phyloP scores from a whole-genome alignment of 2,797 vertebrate species.

The Halcyon chelicuti region DNA sequence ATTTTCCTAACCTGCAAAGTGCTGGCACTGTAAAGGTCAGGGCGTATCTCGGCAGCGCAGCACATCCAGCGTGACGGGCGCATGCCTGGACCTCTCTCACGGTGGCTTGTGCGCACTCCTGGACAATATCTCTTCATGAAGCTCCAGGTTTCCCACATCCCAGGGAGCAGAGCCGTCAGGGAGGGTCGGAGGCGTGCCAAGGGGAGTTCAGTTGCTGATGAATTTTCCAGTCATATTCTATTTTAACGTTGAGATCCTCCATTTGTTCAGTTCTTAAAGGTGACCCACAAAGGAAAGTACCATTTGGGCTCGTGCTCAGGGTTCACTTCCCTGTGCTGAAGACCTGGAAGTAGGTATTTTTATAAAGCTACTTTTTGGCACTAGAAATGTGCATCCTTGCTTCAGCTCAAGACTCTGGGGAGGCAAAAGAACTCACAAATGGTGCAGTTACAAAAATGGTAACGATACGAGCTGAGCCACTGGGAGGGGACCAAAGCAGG shows the following conservation, averaged over 20 bases:
- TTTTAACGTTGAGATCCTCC: slow-evolving; percentile 50
- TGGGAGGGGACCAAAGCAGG: neutral
- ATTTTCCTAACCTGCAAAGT: neutral
- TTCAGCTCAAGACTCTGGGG: neutral
- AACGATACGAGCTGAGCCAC: neutral
- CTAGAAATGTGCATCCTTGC: neutral
- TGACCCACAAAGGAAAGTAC: slow-evolving; percentile 49
- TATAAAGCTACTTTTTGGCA: slow-evolving; percentile 1
- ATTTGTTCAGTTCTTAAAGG: slow-evolving; percentile 43
- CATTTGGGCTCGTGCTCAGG: slow-evolving; percentile 32
- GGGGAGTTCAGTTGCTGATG: neutral
- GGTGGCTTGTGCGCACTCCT: neutral
- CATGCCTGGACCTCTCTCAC: neutral
- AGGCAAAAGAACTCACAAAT: neutral
- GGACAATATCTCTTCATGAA: fast-evolving
- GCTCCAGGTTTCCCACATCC: neutral
- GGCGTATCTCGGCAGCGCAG: neutral
- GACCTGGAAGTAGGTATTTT: slow-evolving; percentile 22
- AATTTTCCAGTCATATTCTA: slow-evolving; percentile 46
- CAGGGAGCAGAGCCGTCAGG: neutral
- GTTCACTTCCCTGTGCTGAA: neutral
- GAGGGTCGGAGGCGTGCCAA: neutral
- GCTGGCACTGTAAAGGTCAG: neutral
- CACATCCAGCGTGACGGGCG: neutral
- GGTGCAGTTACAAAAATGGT: neutral